These are phyloP conservation scores for Perizoma flavofasciatum DNA, from an alignment of 2,888 invertebrate species.

Conservation along the genomic window DNA sequence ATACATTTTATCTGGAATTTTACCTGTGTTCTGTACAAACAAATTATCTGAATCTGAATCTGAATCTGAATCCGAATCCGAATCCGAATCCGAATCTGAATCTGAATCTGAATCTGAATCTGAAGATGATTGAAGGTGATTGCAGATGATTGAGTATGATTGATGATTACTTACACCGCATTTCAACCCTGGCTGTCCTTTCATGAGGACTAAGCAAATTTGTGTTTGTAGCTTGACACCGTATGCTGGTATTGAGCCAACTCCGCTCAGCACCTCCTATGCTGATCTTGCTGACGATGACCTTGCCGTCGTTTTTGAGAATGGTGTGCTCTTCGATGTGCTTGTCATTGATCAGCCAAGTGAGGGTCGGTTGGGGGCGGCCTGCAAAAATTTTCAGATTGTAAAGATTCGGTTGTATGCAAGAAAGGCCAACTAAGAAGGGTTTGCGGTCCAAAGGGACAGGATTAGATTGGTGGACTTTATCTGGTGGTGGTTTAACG, in stretches of 20 bases:
- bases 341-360: slow-evolving; percentile 91
- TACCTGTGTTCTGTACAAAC: too few relatives aligned
- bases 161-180: slow-evolving; percentile 87
- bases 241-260: slow-evolving; percentile 91
- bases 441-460: too few relatives aligned
- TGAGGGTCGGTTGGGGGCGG: slow-evolving; percentile 90
- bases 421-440: too few relatives aligned
- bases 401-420: too few relatives aligned
- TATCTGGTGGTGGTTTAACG: too few relatives aligned
- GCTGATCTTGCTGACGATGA: slow-evolving; percentile 90
- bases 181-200: slow-evolving; percentile 90
- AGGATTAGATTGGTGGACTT: too few relatives aligned
- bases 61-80: too few relatives aligned
- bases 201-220: slow-evolving; percentile 91
- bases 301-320: slow-evolving; percentile 86
- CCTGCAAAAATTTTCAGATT: slow-evolving; percentile 73
- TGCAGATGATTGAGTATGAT: not conserved
- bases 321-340: slow-evolving; percentile 87
- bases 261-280: slow-evolving; percentile 88
- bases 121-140: too few relatives aligned
- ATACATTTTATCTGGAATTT: too few relatives aligned
- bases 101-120: too few relatives aligned
- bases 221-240: slow-evolving; percentile 93
- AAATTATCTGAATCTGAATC: too few relatives aligned
- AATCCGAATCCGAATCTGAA: too few relatives aligned